phyloP scores from a whole-genome alignment of 2,888 invertebrate species.

The Dasysyrphus albostriatus region DNA sequence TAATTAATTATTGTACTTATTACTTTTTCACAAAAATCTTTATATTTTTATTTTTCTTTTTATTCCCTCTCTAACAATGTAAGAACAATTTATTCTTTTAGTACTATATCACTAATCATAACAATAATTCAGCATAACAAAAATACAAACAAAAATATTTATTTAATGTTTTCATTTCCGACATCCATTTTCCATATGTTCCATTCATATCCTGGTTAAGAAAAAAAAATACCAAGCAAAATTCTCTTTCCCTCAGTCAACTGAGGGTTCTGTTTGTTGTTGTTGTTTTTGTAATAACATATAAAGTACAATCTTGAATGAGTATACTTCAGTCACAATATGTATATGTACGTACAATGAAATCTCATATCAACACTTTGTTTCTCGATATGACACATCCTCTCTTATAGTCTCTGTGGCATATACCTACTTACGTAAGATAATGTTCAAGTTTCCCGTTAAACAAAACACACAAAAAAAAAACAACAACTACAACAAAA shows the following conservation, averaged over 20 bases:
- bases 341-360: conserved; percentile 66
- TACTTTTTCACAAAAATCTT: not conserved
- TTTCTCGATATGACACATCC: conserved; percentile 52
- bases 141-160: conserved; percentile 13
- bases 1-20: not conserved
- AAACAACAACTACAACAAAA: not conserved
- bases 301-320: conserved; percentile 43
- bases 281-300: conserved; percentile 26
- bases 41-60: conserved; percentile 8
- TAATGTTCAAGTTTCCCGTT: conserved; percentile 59
- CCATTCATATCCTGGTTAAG: conserved; percentile 66
- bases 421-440: conserved; percentile 37
- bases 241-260: conserved; percentile 47
- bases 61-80: not conserved
- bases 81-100: not conserved
- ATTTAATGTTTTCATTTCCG: conserved; percentile 60
- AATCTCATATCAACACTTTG: conserved; percentile 71
- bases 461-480: conserved; percentile 35
- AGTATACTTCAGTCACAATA: conserved; percentile 44
- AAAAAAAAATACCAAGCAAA: conserved; percentile 11
- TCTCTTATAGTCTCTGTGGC: conserved; percentile 4
- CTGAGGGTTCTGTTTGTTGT: conserved; percentile 56
- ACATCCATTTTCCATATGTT: conserved; percentile 16
- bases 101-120: not conserved
- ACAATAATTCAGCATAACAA: conserved; percentile 28